phyloP scores from a whole-genome alignment of 2,888 invertebrate species.

The Eutolmus rufibarbis region DNA sequence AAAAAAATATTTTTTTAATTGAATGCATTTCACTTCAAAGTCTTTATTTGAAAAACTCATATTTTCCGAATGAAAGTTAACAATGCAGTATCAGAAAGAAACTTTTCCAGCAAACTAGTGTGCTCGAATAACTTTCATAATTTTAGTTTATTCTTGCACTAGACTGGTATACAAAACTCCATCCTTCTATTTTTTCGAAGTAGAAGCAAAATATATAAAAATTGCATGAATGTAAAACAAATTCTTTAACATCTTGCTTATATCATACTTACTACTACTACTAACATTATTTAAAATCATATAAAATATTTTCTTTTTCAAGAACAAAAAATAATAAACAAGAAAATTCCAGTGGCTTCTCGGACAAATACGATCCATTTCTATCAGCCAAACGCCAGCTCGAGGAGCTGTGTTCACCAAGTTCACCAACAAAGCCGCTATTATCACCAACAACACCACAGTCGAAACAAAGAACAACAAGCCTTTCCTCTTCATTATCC shows the following conservation, averaged over 20 bases:
- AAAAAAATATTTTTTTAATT: too few relatives aligned
- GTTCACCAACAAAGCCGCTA: constrained; percentile 63
- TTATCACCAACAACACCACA: constrained; percentile 51
- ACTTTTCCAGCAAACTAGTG: too few relatives aligned
- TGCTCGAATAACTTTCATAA: too few relatives aligned
- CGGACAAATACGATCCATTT: constrained; percentile 75
- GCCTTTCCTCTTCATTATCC: constrained; percentile 55
- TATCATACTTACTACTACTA: neutral
- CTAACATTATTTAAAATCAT: neutral
- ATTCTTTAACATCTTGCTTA: neutral
- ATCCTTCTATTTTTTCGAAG: neutral
- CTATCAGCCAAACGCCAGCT: constrained; percentile 81
- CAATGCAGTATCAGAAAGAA: too few relatives aligned
- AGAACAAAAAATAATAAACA: neutral
- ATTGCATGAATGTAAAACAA: neutral
- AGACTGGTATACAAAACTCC: too few relatives aligned
- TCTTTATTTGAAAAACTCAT: too few relatives aligned
- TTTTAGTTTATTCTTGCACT: too few relatives aligned
- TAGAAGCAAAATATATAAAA: neutral
- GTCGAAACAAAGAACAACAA: constrained; percentile 39
- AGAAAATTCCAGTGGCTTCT: constrained; percentile 51
- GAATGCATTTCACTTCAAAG: too few relatives aligned
- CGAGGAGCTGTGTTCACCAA: constrained; percentile 78
- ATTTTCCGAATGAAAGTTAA: too few relatives aligned
- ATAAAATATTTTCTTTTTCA: neutral